Base-by-base conservation (phyloP, 2,113 vertebrate species). In the Takifugu flavidus region DNA sequence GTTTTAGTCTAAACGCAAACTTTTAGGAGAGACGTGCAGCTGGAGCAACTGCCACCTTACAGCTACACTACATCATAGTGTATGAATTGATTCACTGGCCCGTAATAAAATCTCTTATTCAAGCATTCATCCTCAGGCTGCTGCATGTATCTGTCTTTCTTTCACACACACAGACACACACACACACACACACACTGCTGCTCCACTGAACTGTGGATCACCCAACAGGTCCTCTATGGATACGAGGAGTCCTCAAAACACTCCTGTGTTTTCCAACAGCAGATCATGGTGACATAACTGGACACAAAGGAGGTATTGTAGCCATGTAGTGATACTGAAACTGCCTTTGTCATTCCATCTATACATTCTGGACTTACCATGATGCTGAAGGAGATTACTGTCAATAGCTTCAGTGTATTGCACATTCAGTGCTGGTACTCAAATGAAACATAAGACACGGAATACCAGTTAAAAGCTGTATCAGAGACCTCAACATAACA, bases 231-330 rank as follows among this genome's bases (percentile, higher is more conserved):
- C 55, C 76, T 72, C 50, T 34, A 53, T 68, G 53, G 29, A 67
- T 72, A 53, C 43, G 64, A 65, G 54, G 55, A 77, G 66, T 72
- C 74, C 65, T 73, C 29, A 25, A 46, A 75, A 54, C 51, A 42
- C 67, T 67, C 56, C 46, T 14, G 51, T 72, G 53, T 53, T 72
- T 62, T 63, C 43, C 64, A 15, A 47, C 64, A 43, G 70, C 65
- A 72, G 66, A 66, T 73, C 68, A 59, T 15, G 44, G 72, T 69
- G 72, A 80, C 71, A 75, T 70, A 62, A 77, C 64, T 53, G 62
- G 65, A 76, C 69, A 86, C 77, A 82, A 85, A 77, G 71, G 55
- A 53, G 56, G 77, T 68, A 64, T 86, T 86, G 78, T 86, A 68
- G 56, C 34, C 72, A 55, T 25, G 56, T 51, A 66, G 42, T 76